Base-by-base conservation (phyloP, 2,888 invertebrate species). In the Cyclophora punctaria region DNA sequence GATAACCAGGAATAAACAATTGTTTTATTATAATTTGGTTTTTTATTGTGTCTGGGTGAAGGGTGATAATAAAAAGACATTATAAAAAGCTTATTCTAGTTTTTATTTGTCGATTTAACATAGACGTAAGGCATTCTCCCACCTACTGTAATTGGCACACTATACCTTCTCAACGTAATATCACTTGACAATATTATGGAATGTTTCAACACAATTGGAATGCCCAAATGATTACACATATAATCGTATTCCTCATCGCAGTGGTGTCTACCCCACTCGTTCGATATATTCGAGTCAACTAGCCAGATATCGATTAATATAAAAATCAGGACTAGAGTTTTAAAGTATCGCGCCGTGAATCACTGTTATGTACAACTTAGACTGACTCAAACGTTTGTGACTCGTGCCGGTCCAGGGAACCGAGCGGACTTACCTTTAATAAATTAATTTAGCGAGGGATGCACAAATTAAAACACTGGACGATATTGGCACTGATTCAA, bases 31-130 rank as follows among this genome's bases (percentile, higher is more conserved):
- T 57, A 51, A 62, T 62, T 47, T 45, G 34, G 35, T 55, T 41
- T 59, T 54, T 58, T 63, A 53, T 65, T 65, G 4, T 4, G 5
- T 37, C 37, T 37, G 37, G 37, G 5, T 37, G 5, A 37, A 37
- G 37, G 42, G 42, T 7, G 5, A 2, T 7, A 73, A 76, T 73
- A 73, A 80, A 58, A 82, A 80, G 52, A 70, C 76, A 51, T 56
- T 53, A 60, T 78, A 75, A 81, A 86, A 88, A 87, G 88, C 87
- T 88, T 88, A 88, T 65, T 78, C 83, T 85, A 85, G 64, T 69
- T 74, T 85, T 88, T 88, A 88, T 87, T 88, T 88, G 88, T 88
- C 88, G 83, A 83, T 84, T 58, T 78, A 84, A 86, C 82, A 73
- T 86, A 86, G 72, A 83, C 80, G 77, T 87, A 87, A 87, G 87